Percentiles rank a stretch among this genome's conserved stretches.
phyloP scores from a whole-genome alignment of 2,888 invertebrate genomes.

The Standfussiana lucernea region DNA sequence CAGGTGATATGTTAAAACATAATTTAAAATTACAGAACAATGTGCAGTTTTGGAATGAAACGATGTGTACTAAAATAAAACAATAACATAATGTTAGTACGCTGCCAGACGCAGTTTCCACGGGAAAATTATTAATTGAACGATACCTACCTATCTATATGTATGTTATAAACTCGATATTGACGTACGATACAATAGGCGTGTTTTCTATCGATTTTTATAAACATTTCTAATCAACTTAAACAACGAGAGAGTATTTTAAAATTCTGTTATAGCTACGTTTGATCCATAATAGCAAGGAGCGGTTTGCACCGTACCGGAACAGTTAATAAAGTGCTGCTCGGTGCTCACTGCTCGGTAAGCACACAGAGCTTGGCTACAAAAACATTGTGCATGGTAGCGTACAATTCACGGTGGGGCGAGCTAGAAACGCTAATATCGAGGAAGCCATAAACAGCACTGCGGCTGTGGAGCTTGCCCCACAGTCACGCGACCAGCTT shows the following conservation, averaged over 20 bases:
- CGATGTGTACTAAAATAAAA: constrained; percentile 20
- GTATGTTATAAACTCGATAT: neutral
- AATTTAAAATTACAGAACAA: constrained; percentile 10
- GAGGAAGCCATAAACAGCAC: constrained; percentile 67
- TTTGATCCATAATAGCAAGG: neutral
- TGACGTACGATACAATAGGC: constrained; percentile 23
- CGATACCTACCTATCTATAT: neutral
- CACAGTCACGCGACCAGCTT: constrained; percentile 72
- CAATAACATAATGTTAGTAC: neutral
- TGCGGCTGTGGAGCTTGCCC: constrained; percentile 57
- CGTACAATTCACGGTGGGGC: constrained; percentile 43
- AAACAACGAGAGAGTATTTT: neutral
- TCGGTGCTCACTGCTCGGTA: constrained; percentile 12
- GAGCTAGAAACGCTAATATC: constrained; percentile 57
- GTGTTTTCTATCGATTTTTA: constrained; percentile 34
- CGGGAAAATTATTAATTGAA: constrained; percentile 8
- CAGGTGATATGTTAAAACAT: neutral
- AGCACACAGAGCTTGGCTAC: constrained; percentile 25
- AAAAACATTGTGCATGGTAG: constrained; percentile 48
- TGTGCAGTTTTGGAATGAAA: constrained; percentile 4
- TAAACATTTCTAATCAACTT: constrained; percentile 32
- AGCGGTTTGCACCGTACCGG: constrained; percentile 19
- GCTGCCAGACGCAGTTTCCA: neutral
- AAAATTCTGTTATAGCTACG: neutral
- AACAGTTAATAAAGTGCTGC: constrained; percentile 14